A percentile compares a stretch with the other conserved stretches of the same genome.
Evolutionary conservation across 1,140 invertebrate genomes (phyloP).

Genomic region (Ditylenchus dipsaci): DNA sequence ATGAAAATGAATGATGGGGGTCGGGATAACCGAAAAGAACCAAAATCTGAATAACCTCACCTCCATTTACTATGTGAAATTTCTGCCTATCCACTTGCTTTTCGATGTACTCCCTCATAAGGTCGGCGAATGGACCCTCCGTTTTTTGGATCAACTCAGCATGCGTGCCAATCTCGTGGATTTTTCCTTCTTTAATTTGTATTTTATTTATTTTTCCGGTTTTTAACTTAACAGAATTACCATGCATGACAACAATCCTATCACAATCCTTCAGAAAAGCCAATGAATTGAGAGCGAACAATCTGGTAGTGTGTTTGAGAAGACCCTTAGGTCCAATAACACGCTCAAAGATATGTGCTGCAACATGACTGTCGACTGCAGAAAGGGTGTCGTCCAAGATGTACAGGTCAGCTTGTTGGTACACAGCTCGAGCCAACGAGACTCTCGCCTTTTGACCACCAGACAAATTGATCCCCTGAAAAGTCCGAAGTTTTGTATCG

Average conservation of each 20-base stretch:
- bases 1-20: too few species aligned
- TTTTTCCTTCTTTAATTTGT: constrained; percentile 35
- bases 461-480: constrained; percentile 62
- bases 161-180: constrained; percentile 25
- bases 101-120: constrained; percentile 27
- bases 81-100: constrained; percentile 23
- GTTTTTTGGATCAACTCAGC: constrained; percentile 25
- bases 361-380: constrained; percentile 58
- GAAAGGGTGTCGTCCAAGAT: constrained; percentile 53
- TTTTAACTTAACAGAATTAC: constrained; percentile 1
- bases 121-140: constrained; percentile 31
- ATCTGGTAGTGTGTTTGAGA: constrained; percentile 40
- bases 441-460: constrained; percentile 67
- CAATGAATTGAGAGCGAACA: constrained; percentile 40
- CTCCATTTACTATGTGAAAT: background rate
- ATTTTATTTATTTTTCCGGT: background rate
- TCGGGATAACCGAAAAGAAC: too few species aligned
- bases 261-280: constrained; percentile 32
- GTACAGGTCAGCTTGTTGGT: constrained; percentile 51
- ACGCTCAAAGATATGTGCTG: constrained; percentile 60
- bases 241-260: constrained; percentile 31
- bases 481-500: too few species aligned
- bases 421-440: constrained; percentile 61
- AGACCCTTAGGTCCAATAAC: constrained; percentile 58
- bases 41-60: too few species aligned